Conservation (phyloP, 2,888 invertebrate species). For the Antitype chi region DNA sequence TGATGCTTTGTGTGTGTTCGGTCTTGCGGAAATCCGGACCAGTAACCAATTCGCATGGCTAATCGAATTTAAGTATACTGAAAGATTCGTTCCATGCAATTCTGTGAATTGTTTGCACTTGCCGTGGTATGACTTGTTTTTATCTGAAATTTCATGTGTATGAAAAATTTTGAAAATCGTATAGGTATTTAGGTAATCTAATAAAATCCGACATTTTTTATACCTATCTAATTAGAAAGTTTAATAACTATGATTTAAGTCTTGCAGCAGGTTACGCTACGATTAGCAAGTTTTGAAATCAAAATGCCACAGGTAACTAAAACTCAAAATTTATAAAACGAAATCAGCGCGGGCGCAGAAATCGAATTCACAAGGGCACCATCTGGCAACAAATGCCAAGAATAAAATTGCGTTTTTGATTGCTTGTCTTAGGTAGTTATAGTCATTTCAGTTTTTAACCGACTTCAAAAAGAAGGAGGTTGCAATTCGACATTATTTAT, state of each 20-base stretch:
- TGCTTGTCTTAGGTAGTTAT: no score
- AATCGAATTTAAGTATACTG: constrained; percentile 47
- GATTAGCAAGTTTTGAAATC: no score
- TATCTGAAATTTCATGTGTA: background rate
- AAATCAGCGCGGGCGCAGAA: background rate
- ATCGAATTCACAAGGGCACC: background rate
- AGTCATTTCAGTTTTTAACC: no score
- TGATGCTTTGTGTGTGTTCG: constrained; percentile 38
- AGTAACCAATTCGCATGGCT: constrained; percentile 43
- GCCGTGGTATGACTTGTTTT: background rate
- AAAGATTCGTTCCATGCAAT: constrained; percentile 52
- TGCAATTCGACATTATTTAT: no score
- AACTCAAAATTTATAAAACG: background rate
- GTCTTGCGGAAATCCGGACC: constrained; percentile 56
- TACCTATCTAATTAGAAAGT: background rate
- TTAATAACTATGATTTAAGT: background rate
- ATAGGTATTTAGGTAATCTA: background rate
- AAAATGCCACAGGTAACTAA: background rate
- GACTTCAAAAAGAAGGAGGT: no score
- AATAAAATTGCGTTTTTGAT: background rate
- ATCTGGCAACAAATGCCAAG: background rate
- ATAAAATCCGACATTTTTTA: background rate
- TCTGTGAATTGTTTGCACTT: constrained; percentile 29
- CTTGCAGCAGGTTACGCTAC: background rate
- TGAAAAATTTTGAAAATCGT: background rate